Base-by-base conservation (phyloP, 2,113 vertebrate species). In the Electrona antarctica region DNA sequence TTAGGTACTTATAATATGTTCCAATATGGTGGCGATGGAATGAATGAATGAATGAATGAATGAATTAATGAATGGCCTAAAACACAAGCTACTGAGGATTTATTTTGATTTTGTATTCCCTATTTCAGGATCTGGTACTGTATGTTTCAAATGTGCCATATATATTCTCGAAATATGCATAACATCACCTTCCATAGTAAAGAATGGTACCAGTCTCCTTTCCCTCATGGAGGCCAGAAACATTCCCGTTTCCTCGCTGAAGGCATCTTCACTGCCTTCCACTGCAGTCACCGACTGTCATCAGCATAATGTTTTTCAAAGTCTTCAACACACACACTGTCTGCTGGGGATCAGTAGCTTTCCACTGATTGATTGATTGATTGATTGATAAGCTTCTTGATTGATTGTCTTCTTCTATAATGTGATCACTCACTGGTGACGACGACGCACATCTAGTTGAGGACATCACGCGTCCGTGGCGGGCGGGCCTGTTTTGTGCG, bases 381-480 rank as follows among this genome's bases (percentile, higher is more conserved):
- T 50, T 7, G 47, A 48, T 48, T 48, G 47, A 48, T 48, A 9
- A 28, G 29, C 51, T 54, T 7, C 51, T 15, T 15, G 29, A 51
- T 48, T 13, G 45, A 28, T 45, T 28, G 49, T 78, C 41, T 69
- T 73, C 14, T 70, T 48, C 57, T 29, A 46, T 14, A 21, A 10
- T 73, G 5, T 73, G 14, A 48, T 21, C 8, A 66, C 48, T 59
- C 7, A 9, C 47, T 50, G 4, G 21, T 49, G 57, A 59, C 13
- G 10, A 13, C 21, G 33, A 41, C 5, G 33, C 11, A 54, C 9
- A 13, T 47, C 54, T 15, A 2, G 6, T 29, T 67, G 59, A 13
- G 55, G 47, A 41, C 8, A 67, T 90, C 82, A 90, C 28, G 86
- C 82, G 7, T 88, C 60, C 8, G 15, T 56, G 8, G 48, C 7